phyloP scores from a whole-genome alignment of 2,888 invertebrate species.

The Cryptocephalus primarius region DNA sequence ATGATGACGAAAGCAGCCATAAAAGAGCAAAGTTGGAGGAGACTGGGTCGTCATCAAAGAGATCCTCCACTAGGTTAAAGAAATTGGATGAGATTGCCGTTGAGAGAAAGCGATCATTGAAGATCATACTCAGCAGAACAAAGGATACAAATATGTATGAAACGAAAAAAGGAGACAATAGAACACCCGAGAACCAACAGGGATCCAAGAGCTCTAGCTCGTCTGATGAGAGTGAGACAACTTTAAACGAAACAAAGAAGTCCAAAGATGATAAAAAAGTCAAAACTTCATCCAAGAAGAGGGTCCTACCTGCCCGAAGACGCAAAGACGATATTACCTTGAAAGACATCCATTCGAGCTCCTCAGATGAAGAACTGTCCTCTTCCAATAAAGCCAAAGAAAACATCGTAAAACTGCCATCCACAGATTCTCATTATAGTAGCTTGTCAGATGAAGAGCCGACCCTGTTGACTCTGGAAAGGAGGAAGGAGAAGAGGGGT shows the following conservation, averaged over 20 bases:
- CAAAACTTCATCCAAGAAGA: no score
- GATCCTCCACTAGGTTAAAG: neutral
- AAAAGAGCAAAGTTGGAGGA: slow-evolving; percentile 3
- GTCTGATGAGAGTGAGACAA: no score
- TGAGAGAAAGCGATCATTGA: no score
- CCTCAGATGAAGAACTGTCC: slow-evolving; percentile 1
- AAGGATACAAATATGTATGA: no score
- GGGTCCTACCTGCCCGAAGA: no score
- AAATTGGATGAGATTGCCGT: neutral
- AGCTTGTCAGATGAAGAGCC: neutral
- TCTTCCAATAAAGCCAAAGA: no score
- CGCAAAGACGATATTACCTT: neutral
- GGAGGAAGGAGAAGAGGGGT: slow-evolving; percentile 3
- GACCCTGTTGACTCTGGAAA: neutral
- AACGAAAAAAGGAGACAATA: no score
- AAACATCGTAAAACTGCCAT: no score
- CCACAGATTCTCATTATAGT: no score
- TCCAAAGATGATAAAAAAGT: no score
- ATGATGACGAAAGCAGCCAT: neutral
- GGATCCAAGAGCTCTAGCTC: neutral
- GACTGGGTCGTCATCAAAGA: neutral
- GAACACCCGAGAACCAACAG: neutral
- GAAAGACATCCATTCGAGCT: slow-evolving; percentile 2
- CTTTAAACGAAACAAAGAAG: no score
- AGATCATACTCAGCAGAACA: no score